Conservation (phyloP, 2,113 vertebrate genomes). For the human (Homo sapiens) region DNA sequence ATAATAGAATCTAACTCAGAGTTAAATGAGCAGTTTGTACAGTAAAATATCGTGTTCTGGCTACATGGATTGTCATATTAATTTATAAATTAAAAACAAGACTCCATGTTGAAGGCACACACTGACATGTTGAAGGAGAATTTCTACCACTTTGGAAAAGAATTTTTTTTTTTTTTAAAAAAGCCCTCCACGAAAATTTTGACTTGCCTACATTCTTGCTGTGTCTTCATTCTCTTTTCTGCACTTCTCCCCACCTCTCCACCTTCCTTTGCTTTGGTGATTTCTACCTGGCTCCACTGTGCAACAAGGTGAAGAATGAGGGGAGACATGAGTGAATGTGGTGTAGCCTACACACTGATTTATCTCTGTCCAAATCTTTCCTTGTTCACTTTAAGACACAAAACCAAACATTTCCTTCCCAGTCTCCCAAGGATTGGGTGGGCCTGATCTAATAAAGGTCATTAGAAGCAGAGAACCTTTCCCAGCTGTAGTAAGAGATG, state of each 20-base stretch:
- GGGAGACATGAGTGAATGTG: background rate
- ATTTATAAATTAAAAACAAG: constrained; percentile 45
- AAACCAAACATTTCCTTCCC: background rate
- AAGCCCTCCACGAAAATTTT: background rate
- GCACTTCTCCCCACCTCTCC: background rate
- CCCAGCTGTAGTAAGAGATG: background rate
- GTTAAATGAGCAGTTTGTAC: constrained; percentile 46
- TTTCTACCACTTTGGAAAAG: constrained; percentile 40
- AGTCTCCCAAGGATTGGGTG: background rate
- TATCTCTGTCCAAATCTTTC: background rate
- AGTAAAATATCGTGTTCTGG: constrained; percentile 29
- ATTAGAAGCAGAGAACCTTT: background rate
- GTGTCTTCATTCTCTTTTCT: background rate
- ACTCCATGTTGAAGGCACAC: constrained; percentile 13
- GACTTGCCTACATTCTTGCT: background rate
- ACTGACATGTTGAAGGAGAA: background rate
- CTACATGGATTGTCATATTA: background rate
- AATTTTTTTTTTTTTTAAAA: background rate
- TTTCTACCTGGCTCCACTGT: background rate
- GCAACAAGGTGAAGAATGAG: background rate
- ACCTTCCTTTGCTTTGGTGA: background rate
- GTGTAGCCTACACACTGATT: background rate
- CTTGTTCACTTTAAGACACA: constrained; percentile 42
- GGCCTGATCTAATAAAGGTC: background rate
- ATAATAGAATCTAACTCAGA: constrained; percentile 22